phyloP scores from a whole-genome alignment of 1,140 invertebrate species.

The Stenopsyche tienmushanensis region DNA sequence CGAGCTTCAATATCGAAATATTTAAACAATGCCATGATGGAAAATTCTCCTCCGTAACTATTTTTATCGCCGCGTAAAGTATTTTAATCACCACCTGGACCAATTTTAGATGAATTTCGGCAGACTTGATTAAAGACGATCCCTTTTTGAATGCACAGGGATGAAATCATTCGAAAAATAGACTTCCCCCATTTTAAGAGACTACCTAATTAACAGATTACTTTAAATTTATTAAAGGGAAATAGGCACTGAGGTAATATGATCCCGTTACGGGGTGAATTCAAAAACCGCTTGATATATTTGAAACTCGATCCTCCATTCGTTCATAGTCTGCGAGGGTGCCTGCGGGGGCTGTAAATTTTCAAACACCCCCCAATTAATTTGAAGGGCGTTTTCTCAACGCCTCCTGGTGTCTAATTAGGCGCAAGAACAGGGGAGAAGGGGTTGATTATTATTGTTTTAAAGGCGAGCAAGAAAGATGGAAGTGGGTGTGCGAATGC shows the following conservation, averaged over 20 bases:
- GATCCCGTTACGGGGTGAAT: slow-evolving; percentile 32
- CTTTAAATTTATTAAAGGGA: slow-evolving; percentile 34
- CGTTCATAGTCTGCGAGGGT: slow-evolving; percentile 5
- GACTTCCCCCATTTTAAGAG: too few relatives aligned
- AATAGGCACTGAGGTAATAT: slow-evolving; percentile 31
- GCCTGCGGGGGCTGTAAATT: slow-evolving; percentile 38
- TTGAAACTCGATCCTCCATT: slow-evolving; percentile 38
- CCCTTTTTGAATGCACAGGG: too few relatives aligned
- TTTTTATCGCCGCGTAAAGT: too few relatives aligned
- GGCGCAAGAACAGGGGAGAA: slow-evolving; percentile 38
- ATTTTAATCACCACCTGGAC: too few relatives aligned
- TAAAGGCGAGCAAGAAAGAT: slow-evolving; percentile 27
- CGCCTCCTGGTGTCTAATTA: slow-evolving; percentile 42
- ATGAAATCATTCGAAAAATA: too few relatives aligned
- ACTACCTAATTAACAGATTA: slow-evolving; percentile 39
- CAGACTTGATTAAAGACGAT: too few relatives aligned
- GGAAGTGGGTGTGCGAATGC: slow-evolving; percentile 4
- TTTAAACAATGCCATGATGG: slow-evolving; percentile 22
- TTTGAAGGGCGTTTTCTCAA: slow-evolving; percentile 41
- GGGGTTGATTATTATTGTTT: slow-evolving; percentile 41
- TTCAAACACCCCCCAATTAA: slow-evolving; percentile 40
- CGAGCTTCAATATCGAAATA: too few relatives aligned
- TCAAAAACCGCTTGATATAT: slow-evolving; percentile 42
- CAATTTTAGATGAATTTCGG: too few relatives aligned
- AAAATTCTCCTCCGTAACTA: too few relatives aligned